Conservation (phyloP, 92 coral and sea anemone genomes). For the Palythoa caribaeorum region DNA sequence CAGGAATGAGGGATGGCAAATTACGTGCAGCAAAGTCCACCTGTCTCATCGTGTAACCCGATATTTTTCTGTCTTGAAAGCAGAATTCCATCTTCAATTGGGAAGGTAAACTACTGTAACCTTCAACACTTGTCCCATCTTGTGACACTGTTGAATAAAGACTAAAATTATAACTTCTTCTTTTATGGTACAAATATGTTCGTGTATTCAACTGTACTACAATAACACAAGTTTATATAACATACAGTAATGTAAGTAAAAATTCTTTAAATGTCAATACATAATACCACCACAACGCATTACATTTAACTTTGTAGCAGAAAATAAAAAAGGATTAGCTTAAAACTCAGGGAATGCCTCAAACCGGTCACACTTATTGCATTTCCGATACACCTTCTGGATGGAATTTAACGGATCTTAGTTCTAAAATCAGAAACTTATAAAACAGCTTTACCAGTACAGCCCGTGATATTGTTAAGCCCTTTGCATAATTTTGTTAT, state of each 20-base stretch:
- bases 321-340: too few species aligned
- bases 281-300: neutral
- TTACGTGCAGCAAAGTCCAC: constrained; percentile 71
- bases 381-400: too few species aligned
- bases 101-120: neutral
- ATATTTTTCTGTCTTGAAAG: constrained; percentile 53
- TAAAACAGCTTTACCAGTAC: too few species aligned
- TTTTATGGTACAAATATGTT: neutral
- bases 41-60: constrained; percentile 70
- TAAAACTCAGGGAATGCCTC: too few species aligned
- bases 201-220: neutral
- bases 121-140: neutral
- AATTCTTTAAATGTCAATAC: neutral
- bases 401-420: too few species aligned
- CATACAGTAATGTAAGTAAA: neutral
- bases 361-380: too few species aligned
- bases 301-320: neutral
- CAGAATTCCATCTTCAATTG: constrained; percentile 15
- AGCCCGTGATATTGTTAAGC: too few species aligned
- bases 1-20: constrained; percentile 77
- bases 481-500: too few species aligned
- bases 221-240: neutral
- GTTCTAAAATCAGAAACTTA: too few species aligned
- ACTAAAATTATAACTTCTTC: neutral
- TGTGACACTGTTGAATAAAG: neutral